Percentiles rank a stretch among this genome's conserved stretches.
Evolutionary conservation across 1,140 invertebrate genomes (phyloP).

Genomic region (Agraylea sexmaculata): DNA sequence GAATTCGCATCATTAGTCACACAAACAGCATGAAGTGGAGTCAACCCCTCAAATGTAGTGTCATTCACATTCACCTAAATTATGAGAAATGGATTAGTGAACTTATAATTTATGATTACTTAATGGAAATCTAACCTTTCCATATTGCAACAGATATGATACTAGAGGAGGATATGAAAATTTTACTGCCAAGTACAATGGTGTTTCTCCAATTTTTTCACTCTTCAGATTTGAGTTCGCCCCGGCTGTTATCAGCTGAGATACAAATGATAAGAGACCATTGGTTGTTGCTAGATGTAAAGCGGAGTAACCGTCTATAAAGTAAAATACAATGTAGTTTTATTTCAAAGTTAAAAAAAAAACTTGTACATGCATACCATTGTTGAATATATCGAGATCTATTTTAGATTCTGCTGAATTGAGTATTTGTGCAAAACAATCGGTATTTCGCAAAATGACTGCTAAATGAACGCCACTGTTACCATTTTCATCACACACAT

Average conservation of each 20-base stretch:
- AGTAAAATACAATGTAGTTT: not conserved
- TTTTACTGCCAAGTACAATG: constrained; percentile 6
- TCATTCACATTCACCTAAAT: no score
- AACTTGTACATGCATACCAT: constrained; percentile 4
- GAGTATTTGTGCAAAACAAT: constrained; percentile 11
- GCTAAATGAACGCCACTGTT: constrained; percentile 12
- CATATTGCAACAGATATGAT: constrained; percentile 7
- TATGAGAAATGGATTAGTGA: no score
- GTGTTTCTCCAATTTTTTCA: not conserved
- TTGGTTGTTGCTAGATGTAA: constrained; percentile 8
- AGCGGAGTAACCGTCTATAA: constrained; percentile 7
- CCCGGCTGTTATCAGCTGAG: constrained; percentile 7
- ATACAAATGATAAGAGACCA: constrained; percentile 3
- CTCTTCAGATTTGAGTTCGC: not conserved
- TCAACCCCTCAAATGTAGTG: no score
- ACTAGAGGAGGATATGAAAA: not conserved
- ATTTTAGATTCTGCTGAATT: constrained; percentile 7
- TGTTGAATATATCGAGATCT: constrained; percentile 11
- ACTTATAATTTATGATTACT: no score
- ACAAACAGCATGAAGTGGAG: no score
- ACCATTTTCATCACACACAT: constrained; percentile 11
- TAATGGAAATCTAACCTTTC: no score
- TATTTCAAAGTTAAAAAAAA: no score
- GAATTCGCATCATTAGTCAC: no score
- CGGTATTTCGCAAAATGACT: constrained; percentile 5